Evolutionary conservation across 2,113 vertebrate genomes (phyloP).

Genomic region (Donacobius atricapilla): DNA sequence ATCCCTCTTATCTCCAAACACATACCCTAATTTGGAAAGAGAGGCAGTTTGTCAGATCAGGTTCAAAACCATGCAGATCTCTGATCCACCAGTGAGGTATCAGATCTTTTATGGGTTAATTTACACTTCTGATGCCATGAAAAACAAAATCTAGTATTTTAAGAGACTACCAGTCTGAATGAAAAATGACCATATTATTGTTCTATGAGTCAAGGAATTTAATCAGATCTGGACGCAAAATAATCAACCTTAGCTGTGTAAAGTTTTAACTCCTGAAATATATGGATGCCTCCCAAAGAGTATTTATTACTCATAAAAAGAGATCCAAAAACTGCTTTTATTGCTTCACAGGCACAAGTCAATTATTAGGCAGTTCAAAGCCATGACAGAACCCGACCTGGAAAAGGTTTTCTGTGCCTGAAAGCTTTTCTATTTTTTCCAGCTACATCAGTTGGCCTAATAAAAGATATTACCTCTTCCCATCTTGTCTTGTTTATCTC

Average conservation of each 20-base stretch:
- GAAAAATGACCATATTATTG: neutral
- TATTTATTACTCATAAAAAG: neutral
- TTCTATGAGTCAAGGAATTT: neutral
- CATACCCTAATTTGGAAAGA: neutral
- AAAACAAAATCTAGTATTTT: neutral
- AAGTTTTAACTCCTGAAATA: neutral
- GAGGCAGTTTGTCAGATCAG: neutral
- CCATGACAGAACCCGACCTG: neutral
- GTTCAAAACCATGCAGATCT: neutral
- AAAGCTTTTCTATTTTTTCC: neutral
- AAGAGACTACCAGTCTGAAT: neutral
- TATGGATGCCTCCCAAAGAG: neutral
- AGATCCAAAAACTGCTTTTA: neutral
- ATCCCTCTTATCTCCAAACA: neutral
- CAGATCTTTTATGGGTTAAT: neutral
- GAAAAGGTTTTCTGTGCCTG: neutral
- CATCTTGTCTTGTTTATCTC: neutral
- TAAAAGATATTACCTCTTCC: neutral
- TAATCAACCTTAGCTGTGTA: neutral
- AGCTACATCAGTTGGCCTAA: neutral
- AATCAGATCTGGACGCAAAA: neutral
- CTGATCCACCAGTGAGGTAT: neutral
- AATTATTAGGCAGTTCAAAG: neutral
- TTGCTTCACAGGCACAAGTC: neutral
- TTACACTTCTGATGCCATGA: neutral